Conservation (phyloP, 2,113 vertebrate species). For the Motacilla tschutschensis region DNA sequence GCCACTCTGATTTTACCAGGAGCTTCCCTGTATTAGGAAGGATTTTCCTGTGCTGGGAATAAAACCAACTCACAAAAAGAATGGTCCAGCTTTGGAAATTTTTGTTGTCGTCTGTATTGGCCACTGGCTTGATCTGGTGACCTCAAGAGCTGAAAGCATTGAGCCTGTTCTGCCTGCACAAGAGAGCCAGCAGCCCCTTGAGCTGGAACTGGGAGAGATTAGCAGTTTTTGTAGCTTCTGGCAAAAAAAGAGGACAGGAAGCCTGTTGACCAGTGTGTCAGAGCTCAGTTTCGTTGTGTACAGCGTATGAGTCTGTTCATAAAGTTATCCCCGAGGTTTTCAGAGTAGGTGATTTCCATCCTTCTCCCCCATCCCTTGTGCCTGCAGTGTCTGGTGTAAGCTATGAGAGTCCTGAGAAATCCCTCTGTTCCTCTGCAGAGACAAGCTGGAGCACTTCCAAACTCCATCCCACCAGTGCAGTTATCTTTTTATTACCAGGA, state of each 20-base stretch:
- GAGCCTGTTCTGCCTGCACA: background rate
- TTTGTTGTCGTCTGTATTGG: background rate
- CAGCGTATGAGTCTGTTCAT: background rate
- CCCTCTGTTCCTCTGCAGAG: background rate
- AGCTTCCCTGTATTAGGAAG: background rate
- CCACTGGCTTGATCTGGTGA: background rate
- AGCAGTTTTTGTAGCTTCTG: background rate
- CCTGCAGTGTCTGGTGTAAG: background rate
- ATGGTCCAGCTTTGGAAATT: background rate
- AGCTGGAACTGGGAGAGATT: background rate
- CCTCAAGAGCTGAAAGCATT: background rate
- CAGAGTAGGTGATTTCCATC: background rate
- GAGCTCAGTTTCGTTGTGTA: background rate
- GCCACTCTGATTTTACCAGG: background rate
- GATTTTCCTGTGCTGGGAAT: background rate
- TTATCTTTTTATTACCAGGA: slow-evolving; percentile 1
- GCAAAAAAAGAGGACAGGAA: background rate
- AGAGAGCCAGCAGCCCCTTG: background rate
- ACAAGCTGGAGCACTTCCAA: slow-evolving; percentile 8
- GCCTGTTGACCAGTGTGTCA: background rate
- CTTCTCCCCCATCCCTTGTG: background rate
- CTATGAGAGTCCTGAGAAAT: background rate
- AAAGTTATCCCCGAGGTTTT: background rate
- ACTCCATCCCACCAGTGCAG: background rate
- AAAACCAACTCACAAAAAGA: background rate